Evolutionary conservation across 2,888 invertebrate genomes (phyloP), one percentile per base, ranked within the genome.

Genomic region (Phaonia tiefii): DNA sequence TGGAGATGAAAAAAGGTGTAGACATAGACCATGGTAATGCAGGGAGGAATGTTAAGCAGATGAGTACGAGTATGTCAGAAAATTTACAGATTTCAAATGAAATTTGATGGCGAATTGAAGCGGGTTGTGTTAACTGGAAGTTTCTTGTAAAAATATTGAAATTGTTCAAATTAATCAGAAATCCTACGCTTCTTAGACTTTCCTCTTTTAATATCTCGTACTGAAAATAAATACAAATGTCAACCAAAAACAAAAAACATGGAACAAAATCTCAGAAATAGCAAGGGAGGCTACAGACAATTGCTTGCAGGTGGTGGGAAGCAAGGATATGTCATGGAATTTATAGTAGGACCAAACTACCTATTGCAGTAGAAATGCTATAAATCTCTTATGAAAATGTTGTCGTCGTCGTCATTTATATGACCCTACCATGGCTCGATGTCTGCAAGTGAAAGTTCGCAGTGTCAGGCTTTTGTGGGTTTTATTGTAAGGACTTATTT

Each of bases 371-470:
- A 15, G 15, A 17, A 63, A 63, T 63, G 39, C 63, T 22, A 63
- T 63, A 63, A 63, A 63, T 63, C 63, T 63, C 37, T 37, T 63
- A 63, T 42, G 63, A 63, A 42, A 63, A 63, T 42, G 22, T 39
- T 42, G 42, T 22, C 63, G 22, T 63, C 63, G 63, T 63, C 22
- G 22, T 63, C 39, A 13, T 39, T 39, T 31, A 31, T 31, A 8
- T 31, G 31, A n/a, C 63, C 37, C 22, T 39, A 42, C 63, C 63
- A 39, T 63, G 63, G 39, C 42, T 39, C 42, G 39, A 42, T 20
- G 42, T 63, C 63, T 63, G 63, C 63, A 13, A 63, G 63, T 63
- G 63, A 63, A 63, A 63, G 63, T 63, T 63, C 42, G 63, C 63
- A 20, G 63, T 13, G 22, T 63, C 39, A 63, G 63, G 63, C 22